Base-by-base conservation (phyloP, 2,888 invertebrate species). In the Machimus rusticus region DNA sequence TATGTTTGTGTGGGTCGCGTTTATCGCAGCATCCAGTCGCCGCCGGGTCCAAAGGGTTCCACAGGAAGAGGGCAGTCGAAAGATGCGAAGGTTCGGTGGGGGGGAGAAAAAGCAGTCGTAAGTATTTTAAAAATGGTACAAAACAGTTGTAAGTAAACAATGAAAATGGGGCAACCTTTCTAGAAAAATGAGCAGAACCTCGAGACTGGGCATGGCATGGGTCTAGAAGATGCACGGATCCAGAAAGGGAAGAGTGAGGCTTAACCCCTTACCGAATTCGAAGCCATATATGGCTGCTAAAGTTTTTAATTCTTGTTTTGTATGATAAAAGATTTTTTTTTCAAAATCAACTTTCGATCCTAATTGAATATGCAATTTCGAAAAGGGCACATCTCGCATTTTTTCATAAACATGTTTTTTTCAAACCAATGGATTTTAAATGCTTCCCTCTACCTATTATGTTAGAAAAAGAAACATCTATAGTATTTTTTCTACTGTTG, bases 1-100 rank as follows among this genome's bases (percentile, higher is more conserved):
- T 93, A 46, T 66, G 12, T 28, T 23, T 77, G 14, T 46, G 43
- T 46, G 3, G 5, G 34, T 46, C 16, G 1, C 39, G 12, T 46
- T 46, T 46, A 16, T 78, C 74, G 84, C 23, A 84, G 84, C 74
- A 74, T 12, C 23, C 66, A 66, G 66, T 66, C 14, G 74, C 84
- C 66, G 31, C 12, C 74, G 19, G 8, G 46, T 85, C 85, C 85
- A 74, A 74, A 8, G 39, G 66, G 82, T 66, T 46, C 51, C 74
- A n/a, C 19, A 23, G 8, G 74, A 46, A 85, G 85, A 85, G 46
- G 28, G 74, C 74, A 28, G 39, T 85, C 74, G 85, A 85, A 23
- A 28, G 74, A 74, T n/a, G 8, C 6, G 74, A 19, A 46, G 4
- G 85, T 14, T 51, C n/a, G 19, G n/a, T 19, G 74, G 85, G 31